phyloP scores from a whole-genome alignment of 2,113 vertebrate species.

The Gambusia affinis region DNA sequence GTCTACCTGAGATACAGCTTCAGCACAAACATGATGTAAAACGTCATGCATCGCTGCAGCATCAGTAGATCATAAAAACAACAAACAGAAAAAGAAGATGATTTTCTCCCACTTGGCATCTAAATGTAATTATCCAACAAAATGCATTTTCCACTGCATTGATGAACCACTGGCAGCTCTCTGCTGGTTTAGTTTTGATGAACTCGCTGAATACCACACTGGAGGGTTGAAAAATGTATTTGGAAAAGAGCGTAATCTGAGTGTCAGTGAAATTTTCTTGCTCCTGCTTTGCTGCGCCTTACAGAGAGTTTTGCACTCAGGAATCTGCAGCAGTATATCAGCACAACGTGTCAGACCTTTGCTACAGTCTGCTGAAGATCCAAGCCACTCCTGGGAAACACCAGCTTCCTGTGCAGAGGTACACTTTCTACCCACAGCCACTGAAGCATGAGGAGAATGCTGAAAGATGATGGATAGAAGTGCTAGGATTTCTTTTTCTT shows the following conservation, averaged over 20 bases:
- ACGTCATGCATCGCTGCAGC: too few relatives aligned
- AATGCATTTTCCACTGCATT: neutral
- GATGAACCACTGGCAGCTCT: neutral
- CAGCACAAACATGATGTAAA: too few relatives aligned
- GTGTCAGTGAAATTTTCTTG: neutral
- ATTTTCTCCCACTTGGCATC: neutral
- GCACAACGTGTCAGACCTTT: slow-evolving; percentile 41
- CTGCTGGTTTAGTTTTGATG: neutral
- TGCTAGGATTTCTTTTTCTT: slow-evolving; percentile 40
- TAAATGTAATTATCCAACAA: neutral
- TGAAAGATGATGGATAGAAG: slow-evolving; percentile 58
- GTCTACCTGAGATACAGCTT: too few relatives aligned
- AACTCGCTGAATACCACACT: neutral
- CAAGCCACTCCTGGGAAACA: slow-evolving; percentile 50
- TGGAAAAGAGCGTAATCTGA: neutral
- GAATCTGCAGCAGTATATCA: slow-evolving; percentile 40
- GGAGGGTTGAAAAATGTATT: neutral
- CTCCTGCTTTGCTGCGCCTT: slow-evolving; percentile 3
- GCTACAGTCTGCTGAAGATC: slow-evolving; percentile 48
- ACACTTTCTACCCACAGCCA: slow-evolving; percentile 47
- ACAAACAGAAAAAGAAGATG: neutral
- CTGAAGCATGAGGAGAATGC: slow-evolving; percentile 53
- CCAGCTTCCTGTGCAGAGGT: slow-evolving; percentile 57
- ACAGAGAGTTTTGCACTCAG: slow-evolving; percentile 25
- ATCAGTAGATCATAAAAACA: neutral